These are phyloP conservation scores for Chitala chitala DNA, from an alignment of 2,113 vertebrate species.

Conservation along the genomic window DNA sequence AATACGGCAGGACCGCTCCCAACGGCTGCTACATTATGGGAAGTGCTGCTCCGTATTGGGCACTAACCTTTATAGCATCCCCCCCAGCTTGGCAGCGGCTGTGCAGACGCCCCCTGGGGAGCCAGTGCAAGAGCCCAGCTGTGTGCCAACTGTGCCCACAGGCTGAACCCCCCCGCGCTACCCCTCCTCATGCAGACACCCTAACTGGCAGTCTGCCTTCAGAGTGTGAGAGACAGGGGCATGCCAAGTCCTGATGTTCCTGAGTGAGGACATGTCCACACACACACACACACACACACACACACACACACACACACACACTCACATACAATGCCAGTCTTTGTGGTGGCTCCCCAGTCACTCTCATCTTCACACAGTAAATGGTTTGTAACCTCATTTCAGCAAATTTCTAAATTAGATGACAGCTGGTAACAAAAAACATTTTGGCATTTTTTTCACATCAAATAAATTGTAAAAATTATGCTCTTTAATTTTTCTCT, in stretches of 20 bases:
- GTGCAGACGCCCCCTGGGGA: constrained; percentile 36
- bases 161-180: constrained; percentile 42
- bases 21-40: constrained; percentile 32
- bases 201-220: not conserved
- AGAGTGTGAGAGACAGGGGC: no score
- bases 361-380: not conserved
- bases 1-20: constrained; percentile 48
- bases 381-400: constrained; percentile 4
- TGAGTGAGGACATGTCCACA: not conserved
- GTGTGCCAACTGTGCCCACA: constrained; percentile 59
- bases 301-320: constrained; percentile 4
- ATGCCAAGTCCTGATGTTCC: not conserved
- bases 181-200: no score
- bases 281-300: constrained; percentile 8
- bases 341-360: no score
- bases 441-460: no score
- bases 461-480: no score
- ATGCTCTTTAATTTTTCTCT: no score
- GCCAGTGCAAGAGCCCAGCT: constrained; percentile 57
- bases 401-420: no score
- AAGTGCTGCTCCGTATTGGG: not conserved
- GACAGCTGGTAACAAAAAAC: no score
- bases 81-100: constrained; percentile 7
- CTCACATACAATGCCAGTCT: not conserved
- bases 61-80: not conserved